These are phyloP conservation scores for Crotalus viridis DNA, from an alignment of 2,113 vertebrate genomes.

Conservation along the genomic window DNA sequence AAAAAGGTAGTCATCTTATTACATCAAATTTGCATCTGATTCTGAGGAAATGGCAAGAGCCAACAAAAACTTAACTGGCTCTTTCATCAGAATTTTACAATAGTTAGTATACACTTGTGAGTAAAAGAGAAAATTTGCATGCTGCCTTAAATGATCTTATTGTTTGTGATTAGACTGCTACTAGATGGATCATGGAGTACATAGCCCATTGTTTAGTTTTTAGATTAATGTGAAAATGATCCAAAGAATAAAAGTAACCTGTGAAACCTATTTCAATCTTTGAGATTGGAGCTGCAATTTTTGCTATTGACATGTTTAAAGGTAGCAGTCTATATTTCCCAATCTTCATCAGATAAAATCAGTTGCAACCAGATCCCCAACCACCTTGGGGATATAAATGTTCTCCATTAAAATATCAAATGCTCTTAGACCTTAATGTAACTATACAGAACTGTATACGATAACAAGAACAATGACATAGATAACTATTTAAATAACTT, in stretches of 20 bases:
- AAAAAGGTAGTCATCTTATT: neutral
- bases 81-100: neutral
- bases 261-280: neutral
- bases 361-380: neutral
- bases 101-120: neutral
- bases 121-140: neutral
- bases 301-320: neutral
- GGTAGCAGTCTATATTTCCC: neutral
- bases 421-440: neutral
- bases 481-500: constrained; percentile 44
- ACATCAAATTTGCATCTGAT: neutral
- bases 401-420: neutral
- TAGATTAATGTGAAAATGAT: neutral
- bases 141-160: neutral
- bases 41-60: neutral
- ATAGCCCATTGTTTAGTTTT: neutral
- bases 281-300: neutral
- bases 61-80: neutral
- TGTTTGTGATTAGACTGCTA: neutral
- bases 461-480: neutral
- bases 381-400: neutral
- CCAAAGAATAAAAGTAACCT: neutral
- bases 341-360: neutral
- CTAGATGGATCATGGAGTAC: neutral
- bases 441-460: neutral